Evolutionary conservation across 2,888 invertebrate genomes (phyloP).

Genomic region (Acrocyrtus sp.): DNA sequence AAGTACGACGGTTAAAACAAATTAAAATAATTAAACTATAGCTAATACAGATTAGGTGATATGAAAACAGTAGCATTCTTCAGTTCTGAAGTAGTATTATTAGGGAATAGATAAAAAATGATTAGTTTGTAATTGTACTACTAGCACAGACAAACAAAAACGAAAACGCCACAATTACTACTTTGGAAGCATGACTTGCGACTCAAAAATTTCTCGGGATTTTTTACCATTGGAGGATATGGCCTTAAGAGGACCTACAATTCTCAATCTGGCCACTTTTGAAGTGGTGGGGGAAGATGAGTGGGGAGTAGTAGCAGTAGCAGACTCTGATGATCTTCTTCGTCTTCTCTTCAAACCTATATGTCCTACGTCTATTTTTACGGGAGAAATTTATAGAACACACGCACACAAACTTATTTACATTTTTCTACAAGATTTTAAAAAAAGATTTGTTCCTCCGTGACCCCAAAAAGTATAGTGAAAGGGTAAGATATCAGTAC

Average conservation of each 20-base stretch:
- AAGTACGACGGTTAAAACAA: no score
- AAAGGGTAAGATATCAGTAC: neutral
- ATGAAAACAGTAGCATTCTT: no score
- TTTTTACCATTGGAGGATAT: conserved; percentile 57
- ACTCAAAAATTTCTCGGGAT: neutral
- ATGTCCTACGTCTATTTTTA: neutral
- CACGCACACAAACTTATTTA: conserved; percentile 5
- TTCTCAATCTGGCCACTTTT: conserved; percentile 60
- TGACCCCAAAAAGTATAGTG: neutral
- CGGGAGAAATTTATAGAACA: neutral
- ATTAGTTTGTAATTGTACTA: no score
- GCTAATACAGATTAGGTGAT: no score
- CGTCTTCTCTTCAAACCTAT: conserved; percentile 25
- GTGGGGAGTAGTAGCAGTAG: conserved; percentile 7
- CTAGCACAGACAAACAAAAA: no score
- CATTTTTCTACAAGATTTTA: conserved; percentile 1
- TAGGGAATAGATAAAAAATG: no score
- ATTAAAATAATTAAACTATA: no score
- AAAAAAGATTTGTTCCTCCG: no score
- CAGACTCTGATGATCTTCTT: conserved; percentile 31
- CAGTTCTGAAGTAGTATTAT: no score
- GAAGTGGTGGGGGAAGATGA: conserved; percentile 6
- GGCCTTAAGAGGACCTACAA: conserved; percentile 59
- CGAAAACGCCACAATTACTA: no score
- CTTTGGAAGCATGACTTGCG: no score